phyloP scores from a whole-genome alignment of 2,888 invertebrate genomes.

The Drosophila incognita region DNA sequence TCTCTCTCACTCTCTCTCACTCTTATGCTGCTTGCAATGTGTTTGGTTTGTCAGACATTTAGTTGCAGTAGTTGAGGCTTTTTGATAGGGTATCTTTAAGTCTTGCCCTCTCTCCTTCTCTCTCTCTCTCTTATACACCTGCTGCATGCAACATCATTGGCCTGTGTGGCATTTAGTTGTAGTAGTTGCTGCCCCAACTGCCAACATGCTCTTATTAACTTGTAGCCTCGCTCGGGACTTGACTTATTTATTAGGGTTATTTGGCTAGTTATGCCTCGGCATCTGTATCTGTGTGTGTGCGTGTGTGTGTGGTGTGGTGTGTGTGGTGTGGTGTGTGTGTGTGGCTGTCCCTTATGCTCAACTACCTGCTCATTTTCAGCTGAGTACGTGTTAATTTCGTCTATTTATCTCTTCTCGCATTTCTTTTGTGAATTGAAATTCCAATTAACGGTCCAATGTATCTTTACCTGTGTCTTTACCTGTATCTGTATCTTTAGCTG shows the following conservation, averaged over 20 bases:
- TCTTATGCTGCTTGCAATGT: neutral
- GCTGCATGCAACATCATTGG: constrained; percentile 54
- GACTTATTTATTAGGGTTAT: constrained; percentile 80
- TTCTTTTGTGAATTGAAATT: constrained; percentile 58
- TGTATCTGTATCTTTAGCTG: constrained; percentile 4
- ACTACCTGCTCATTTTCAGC: constrained; percentile 76
- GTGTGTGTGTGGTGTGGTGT: neutral
- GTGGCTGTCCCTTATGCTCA: constrained; percentile 48
- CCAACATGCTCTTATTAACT: constrained; percentile 34
- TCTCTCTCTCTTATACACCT: neutral
- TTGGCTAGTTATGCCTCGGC: constrained; percentile 42
- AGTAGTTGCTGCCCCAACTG: constrained; percentile 13
- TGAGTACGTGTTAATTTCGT: constrained; percentile 78
- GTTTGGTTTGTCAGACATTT: neutral
- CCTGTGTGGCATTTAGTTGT: constrained; percentile 18
- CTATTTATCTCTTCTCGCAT: constrained; percentile 54
- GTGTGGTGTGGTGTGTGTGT: constrained; percentile 21
- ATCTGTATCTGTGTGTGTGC: constrained; percentile 1
- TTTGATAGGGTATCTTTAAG: constrained; percentile 3
- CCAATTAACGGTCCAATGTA: constrained; percentile 65
- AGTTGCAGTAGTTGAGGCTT: neutral
- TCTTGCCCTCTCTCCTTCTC: no score
- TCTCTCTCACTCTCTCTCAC: neutral
- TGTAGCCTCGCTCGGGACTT: constrained; percentile 57
- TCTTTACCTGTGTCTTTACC: constrained; percentile 9